Percentiles rank a stretch among this genome's conserved stretches.
These are phyloP conservation scores for Eupithecia centaureata DNA, from an alignment of 2,888 invertebrate species.

Conservation along the genomic window DNA sequence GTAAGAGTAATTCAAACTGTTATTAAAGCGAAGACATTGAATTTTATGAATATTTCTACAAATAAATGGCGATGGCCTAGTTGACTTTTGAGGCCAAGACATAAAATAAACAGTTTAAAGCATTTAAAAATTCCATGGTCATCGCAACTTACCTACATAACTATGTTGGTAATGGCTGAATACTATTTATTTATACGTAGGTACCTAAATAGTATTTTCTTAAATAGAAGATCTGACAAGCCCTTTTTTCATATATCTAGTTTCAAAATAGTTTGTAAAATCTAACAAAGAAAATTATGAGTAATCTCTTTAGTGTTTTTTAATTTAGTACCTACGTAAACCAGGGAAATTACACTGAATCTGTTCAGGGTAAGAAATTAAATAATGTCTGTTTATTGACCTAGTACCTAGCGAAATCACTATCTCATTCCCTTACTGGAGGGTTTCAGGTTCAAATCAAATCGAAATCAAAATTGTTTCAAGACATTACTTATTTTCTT, in stretches of 20 bases:
- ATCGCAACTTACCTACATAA: neutral
- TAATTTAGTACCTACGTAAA: too few species aligned
- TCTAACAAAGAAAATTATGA: neutral
- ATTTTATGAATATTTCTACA: slow-evolving; percentile 38
- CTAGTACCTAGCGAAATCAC: too few species aligned
- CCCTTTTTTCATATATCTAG: neutral
- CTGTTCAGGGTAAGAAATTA: too few species aligned
- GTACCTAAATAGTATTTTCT: too few species aligned
- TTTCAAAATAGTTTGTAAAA: neutral
- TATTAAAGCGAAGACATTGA: slow-evolving; percentile 35
- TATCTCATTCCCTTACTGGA: too few species aligned
- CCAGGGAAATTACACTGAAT: too few species aligned
- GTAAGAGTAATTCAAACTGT: slow-evolving; percentile 18
- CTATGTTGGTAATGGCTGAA: neutral
- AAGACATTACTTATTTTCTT: too few species aligned
- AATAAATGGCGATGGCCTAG: slow-evolving; percentile 29
- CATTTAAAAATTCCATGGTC: slow-evolving; percentile 6
- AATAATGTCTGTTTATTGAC: too few species aligned
- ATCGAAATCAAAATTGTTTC: too few species aligned
- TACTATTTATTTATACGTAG: neutral
- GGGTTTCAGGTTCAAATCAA: too few species aligned
- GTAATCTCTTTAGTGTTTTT: too few species aligned
- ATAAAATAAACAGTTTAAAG: slow-evolving; percentile 2
- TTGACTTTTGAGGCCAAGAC: slow-evolving; percentile 34
- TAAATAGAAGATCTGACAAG: neutral